These are phyloP conservation scores for Peromyscus californicus DNA, from an alignment of 2,113 vertebrate species.

Conservation along the genomic window DNA sequence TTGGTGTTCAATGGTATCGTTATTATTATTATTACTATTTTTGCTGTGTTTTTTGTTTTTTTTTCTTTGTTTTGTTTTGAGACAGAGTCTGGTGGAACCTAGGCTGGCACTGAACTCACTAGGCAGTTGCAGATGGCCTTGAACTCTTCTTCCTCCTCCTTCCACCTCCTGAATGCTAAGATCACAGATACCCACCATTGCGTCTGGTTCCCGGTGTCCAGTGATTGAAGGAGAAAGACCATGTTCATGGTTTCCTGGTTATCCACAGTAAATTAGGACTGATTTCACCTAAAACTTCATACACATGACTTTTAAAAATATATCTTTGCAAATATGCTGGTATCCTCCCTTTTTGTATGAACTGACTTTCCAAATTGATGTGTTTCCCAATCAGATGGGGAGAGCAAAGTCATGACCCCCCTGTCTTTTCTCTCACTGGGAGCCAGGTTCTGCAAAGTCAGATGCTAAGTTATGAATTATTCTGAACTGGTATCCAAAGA, in stretches of 20 bases:
- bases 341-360: neutral
- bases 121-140: neutral
- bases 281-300: neutral
- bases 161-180: neutral
- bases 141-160: neutral
- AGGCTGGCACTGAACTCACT: neutral
- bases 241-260: constrained; percentile 14
- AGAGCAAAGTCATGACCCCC: neutral
- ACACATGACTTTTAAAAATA: neutral
- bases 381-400: neutral
- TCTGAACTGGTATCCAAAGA: neutral
- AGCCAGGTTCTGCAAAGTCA: neutral
- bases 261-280: neutral
- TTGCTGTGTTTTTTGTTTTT: neutral
- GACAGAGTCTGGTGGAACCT: neutral
- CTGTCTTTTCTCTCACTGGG: neutral
- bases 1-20: neutral
- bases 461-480: neutral
- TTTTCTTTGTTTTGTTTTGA: neutral
- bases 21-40: neutral
- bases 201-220: neutral
- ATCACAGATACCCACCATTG: neutral
- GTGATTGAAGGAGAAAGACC: neutral
- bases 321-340: neutral
- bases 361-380: neutral